Conservation (phyloP, 2,113 vertebrate species). For the Cynopterus brachyotis region DNA sequence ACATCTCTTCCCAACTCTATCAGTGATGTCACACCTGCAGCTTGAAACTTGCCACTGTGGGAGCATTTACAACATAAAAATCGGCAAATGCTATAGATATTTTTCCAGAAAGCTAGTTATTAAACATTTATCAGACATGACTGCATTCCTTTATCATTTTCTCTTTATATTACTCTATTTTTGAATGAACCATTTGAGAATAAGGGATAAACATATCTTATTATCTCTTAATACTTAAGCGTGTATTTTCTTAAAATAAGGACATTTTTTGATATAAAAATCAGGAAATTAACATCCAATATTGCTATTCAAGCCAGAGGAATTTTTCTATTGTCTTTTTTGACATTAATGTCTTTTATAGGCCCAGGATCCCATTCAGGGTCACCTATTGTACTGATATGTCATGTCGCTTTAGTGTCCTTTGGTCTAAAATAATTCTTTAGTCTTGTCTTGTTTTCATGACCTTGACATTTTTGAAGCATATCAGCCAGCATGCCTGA, state of each 20-base stretch:
- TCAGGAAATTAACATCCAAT: neutral
- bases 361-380: neutral
- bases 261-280: neutral
- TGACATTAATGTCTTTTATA: neutral
- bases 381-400: neutral
- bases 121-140: neutral
- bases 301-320: too few species aligned
- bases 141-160: neutral
- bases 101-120: neutral
- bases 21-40: neutral
- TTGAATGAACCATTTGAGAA: neutral
- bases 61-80: neutral
- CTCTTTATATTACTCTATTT: neutral
- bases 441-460: neutral
- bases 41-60: neutral
- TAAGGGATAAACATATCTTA: neutral
- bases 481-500: neutral
- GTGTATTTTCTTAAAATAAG: neutral
- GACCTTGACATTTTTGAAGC: neutral
- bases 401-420: neutral
- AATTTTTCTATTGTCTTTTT: neutral
- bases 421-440: neutral
- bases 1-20: neutral
- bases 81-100: neutral
- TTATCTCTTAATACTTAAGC: neutral